Percentiles rank a stretch among this genome's conserved stretches.
These are phyloP conservation scores for Seira ritae DNA, from an alignment of 2,888 invertebrate species.

Conservation along the genomic window DNA sequence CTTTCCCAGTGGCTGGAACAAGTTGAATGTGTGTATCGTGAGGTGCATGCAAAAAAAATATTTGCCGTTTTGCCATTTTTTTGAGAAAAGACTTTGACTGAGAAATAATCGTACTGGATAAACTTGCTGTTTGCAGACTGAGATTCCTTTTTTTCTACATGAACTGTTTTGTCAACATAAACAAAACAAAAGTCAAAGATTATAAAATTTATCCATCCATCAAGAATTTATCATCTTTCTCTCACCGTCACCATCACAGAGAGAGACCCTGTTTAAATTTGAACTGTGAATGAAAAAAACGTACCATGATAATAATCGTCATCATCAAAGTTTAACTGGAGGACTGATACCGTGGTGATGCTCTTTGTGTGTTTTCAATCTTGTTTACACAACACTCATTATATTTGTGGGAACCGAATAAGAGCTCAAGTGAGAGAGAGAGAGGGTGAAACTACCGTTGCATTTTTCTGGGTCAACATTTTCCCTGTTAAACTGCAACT, in stretches of 20 bases:
- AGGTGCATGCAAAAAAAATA: neutral
- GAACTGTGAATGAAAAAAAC: neutral
- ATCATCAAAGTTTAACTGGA: conserved; percentile 17
- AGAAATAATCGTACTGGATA: neutral
- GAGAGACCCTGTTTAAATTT: neutral
- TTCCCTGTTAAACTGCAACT: conserved; percentile 21
- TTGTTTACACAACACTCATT: conserved; percentile 3
- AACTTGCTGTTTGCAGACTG: neutral
- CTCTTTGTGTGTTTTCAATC: conserved; percentile 30
- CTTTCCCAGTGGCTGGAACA: neutral
- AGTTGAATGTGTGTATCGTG: neutral
- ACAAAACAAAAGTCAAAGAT: neutral
- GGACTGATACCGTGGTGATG: neutral
- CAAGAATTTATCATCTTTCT: too few relatives aligned
- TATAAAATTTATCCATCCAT: too few relatives aligned
- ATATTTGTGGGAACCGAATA: neutral
- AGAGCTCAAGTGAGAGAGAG: neutral
- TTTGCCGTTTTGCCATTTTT: neutral
- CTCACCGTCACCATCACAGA: neutral
- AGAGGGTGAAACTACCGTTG: conserved; percentile 45
- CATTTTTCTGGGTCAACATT: conserved; percentile 59
- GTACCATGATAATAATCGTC: neutral
- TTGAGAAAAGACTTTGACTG: too few relatives aligned
- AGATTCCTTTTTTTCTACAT: neutral
- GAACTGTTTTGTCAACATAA: conserved; percentile 4